phyloP scores from a whole-genome alignment of 2,888 invertebrate genomes.

The Scaptomyza polygonia region DNA sequence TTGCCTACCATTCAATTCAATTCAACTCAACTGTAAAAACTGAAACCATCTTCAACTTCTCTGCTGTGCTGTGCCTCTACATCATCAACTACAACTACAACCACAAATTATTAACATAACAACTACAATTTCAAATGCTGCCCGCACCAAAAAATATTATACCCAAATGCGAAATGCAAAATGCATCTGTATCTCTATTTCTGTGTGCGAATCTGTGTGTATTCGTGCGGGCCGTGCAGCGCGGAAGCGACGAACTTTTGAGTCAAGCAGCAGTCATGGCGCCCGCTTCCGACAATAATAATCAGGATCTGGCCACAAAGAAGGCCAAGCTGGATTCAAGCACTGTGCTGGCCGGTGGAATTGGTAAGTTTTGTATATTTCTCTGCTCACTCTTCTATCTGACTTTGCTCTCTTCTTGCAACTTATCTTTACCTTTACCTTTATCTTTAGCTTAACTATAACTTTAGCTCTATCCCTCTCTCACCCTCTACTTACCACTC shows the following conservation, averaged over 20 bases:
- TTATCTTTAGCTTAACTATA: slow-evolving; percentile 2
- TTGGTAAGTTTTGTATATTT: slow-evolving; percentile 82
- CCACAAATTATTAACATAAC: slow-evolving; percentile 44
- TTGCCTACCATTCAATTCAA: slow-evolving; percentile 63
- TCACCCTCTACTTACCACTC: not conserved
- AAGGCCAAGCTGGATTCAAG: slow-evolving; percentile 89
- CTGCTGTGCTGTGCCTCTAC: slow-evolving; percentile 74
- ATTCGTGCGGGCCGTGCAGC: slow-evolving; percentile 86
- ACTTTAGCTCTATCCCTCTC: not conserved
- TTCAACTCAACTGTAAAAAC: slow-evolving; percentile 47
- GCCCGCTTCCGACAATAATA: slow-evolving; percentile 97
- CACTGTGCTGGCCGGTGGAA: slow-evolving; percentile 84
- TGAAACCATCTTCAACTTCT: slow-evolving; percentile 74
- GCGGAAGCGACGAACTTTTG: slow-evolving; percentile 98
- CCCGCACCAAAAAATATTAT: slow-evolving; percentile 25
- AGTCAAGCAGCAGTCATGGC: slow-evolving; percentile 98
- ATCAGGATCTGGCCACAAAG: slow-evolving; percentile 95
- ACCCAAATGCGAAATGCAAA: slow-evolving; percentile 19
- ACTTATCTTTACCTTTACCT: slow-evolving; percentile 14
- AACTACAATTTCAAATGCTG: slow-evolving; percentile 31
- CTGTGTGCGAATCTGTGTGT: slow-evolving; percentile 21
- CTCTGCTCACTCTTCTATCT: slow-evolving; percentile 13
- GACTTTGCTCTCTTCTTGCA: slow-evolving; percentile 17
- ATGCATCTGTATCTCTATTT: slow-evolving; percentile 40
- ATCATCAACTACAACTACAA: slow-evolving; percentile 61